Evolutionary conservation across 2,113 vertebrate genomes (phyloP), one percentile per base, ranked within the genome.

Genomic region (Monarcha castaneiventris): DNA sequence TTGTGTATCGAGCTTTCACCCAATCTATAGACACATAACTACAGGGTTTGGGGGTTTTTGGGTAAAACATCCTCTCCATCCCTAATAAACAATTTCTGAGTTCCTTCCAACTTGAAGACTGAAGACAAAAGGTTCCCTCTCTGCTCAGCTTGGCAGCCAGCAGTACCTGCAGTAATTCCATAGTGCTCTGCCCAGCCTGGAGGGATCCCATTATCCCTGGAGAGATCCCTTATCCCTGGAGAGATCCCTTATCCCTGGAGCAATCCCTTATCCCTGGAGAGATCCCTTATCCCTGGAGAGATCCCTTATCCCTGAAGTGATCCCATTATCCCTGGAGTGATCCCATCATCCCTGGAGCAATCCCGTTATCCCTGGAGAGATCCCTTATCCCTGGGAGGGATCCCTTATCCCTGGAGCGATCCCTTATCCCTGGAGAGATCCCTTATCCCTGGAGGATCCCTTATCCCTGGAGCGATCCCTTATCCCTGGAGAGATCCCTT

Each of bases 1-100:
- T 11, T 4, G 26, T 4, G 0, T 3, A 13, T 58, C 0, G 3
- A 10, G 4, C 20, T 73, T 56, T 15, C 0, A 37, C 52, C 16
- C 33, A 4, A 2, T 41, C 37, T 26, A 10, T 9, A 9, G 54
- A 5, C 13, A 2, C 3, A 19, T 4, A 20, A 76, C 43, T 6
- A 67, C 7, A 43, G 26, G 8, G 5, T 22, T 51, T 32, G 62
- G 37, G 17, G 7, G 18, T 1, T 61, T 59, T 9, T 8, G 23
- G 27, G 39, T 32, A 29, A 30, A 61, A 37, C 29, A n/a, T 1
- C 21, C 62, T 64, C 27, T 61, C 16, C 73, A 52, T 25, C 39
- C 39, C 20, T 30, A 20, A 8, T 29, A 23, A 72, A 49, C 11
- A 4, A 27, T 73, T 52, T 16, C 41, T 59, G 12, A 72, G 33